phyloP scores from a whole-genome alignment of 2,888 invertebrate genomes.

The Tromatobia lineatoria region DNA sequence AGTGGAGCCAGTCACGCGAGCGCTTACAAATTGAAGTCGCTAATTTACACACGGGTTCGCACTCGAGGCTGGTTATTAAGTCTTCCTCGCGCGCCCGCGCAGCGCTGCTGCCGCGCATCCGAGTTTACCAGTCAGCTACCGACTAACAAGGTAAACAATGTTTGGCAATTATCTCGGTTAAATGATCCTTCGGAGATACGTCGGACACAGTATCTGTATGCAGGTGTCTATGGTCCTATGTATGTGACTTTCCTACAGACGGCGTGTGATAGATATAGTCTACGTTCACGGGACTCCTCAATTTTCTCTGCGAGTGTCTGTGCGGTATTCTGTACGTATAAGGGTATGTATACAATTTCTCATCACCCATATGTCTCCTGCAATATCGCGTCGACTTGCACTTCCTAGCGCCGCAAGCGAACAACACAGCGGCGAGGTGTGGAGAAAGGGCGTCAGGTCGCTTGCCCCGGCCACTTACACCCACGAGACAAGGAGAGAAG shows the following conservation, averaged over 20 bases:
- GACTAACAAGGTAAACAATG: conserved; percentile 85
- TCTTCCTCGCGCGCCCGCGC: conserved; percentile 43
- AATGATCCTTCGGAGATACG: conserved; percentile 79
- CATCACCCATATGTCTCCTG: neutral
- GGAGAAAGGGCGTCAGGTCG: neutral
- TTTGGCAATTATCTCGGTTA: conserved; percentile 84
- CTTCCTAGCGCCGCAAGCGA: conserved; percentile 10
- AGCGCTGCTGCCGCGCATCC: conserved; percentile 44
- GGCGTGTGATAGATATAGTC: neutral
- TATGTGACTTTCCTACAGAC: too few relatives aligned
- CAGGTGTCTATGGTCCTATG: conserved; percentile 9
- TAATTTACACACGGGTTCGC: conserved; percentile 83
- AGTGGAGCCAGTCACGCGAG: conserved; percentile 77
- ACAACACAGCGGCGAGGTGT: neutral
- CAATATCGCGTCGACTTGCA: conserved; percentile 37
- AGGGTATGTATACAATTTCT: neutral
- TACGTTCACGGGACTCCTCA: neutral
- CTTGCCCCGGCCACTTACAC: conserved; percentile 27
- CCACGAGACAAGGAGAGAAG: conserved; percentile 16
- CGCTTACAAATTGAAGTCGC: conserved; percentile 84
- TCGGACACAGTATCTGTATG: conserved; percentile 26
- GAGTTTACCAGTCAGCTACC: conserved; percentile 81
- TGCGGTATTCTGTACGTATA: conserved; percentile 14
- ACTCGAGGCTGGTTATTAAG: conserved; percentile 82
- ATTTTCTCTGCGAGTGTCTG: neutral